Base-by-base conservation (phyloP, 2,888 invertebrate species). In the Suillia variegata region DNA sequence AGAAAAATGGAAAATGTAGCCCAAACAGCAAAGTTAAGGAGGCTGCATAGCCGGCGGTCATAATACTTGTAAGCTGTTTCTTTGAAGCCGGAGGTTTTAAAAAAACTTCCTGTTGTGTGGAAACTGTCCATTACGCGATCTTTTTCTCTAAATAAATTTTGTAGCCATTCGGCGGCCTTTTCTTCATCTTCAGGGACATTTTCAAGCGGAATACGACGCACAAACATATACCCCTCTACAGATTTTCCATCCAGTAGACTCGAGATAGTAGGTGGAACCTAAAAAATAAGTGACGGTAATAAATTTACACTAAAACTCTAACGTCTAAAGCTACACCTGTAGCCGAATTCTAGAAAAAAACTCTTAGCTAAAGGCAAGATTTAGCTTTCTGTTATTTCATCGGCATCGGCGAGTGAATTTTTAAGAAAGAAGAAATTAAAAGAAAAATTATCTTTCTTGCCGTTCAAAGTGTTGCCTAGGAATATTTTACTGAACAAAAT, bases 131-230 rank as follows among this genome's bases (percentile, higher is more conserved):
- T 76, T 21, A 80, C 75, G 59, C 68, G 75, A 84, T 93, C 94
- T 85, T 95, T 96, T 70, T 87, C 85, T 66, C 90, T 87, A 79
- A 92, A 98, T 33, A 92, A 83, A 56, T 92, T 85, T 69, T 93
- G 90, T 61, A 98, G 82, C 91, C 94, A 97, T 61, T 87, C 85
- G 4, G 92, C 87, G 57, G 92, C 91, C 53, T 84, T 87, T 64
- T 87, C 88, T 21, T 83, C 85, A 55, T 87, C 88, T 49, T 87
- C 86, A 0, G 96, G 96, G 26, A 97, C 86, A 54, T 87, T 86
- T 50, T 91, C 89, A 48, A 96, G 84, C 1, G 93, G 91, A 78
- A 95, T 91, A 73, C 97, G 87, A 65, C 90, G 87, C 69, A 94
- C 87, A 74, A 89, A 88, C 83, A 94, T 83, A 75, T 93, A 90